phyloP scores from a whole-genome alignment of 2,888 invertebrate species.

The Hydrotaea diabolus region DNA sequence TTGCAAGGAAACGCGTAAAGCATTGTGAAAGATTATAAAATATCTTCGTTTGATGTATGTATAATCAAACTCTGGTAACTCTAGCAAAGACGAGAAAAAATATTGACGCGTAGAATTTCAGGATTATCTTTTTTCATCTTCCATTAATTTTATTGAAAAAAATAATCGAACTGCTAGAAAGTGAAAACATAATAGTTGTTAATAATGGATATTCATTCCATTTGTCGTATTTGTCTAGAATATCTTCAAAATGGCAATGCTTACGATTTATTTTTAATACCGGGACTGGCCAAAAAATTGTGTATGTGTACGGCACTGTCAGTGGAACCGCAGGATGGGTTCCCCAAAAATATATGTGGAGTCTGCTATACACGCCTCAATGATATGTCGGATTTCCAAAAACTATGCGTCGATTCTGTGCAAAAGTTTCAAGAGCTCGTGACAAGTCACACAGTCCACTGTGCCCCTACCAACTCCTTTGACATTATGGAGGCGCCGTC shows the following conservation, averaged over 20 bases:
- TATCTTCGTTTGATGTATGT: not conserved
- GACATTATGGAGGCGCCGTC: constrained; percentile 73
- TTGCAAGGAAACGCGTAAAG: too few species aligned
- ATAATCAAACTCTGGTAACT: constrained; percentile 50
- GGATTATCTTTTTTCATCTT: constrained; percentile 62
- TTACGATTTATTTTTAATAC: constrained; percentile 76
- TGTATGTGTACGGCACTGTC: constrained; percentile 76
- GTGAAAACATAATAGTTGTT: constrained; percentile 30
- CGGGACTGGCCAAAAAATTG: constrained; percentile 77
- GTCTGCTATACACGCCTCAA: constrained; percentile 75
- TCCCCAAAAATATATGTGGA: constrained; percentile 77
- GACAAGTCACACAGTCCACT: constrained; percentile 67
- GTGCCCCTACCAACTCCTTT: constrained; percentile 68
- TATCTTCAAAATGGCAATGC: constrained; percentile 73
- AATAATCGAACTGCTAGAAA: constrained; percentile 9
- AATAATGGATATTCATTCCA: constrained; percentile 71
- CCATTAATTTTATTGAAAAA: constrained; percentile 39
- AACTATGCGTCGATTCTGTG: constrained; percentile 75
- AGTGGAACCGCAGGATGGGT: constrained; percentile 77
- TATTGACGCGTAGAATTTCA: constrained; percentile 66
- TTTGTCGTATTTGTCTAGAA: constrained; percentile 78
- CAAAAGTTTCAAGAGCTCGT: constrained; percentile 76
- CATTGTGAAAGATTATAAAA: too few species aligned
- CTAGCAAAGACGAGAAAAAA: constrained; percentile 57
- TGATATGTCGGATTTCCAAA: constrained; percentile 77